These are phyloP conservation scores for Philaethria dido DNA, from an alignment of 2,888 invertebrate genomes.

Conservation along the genomic window DNA sequence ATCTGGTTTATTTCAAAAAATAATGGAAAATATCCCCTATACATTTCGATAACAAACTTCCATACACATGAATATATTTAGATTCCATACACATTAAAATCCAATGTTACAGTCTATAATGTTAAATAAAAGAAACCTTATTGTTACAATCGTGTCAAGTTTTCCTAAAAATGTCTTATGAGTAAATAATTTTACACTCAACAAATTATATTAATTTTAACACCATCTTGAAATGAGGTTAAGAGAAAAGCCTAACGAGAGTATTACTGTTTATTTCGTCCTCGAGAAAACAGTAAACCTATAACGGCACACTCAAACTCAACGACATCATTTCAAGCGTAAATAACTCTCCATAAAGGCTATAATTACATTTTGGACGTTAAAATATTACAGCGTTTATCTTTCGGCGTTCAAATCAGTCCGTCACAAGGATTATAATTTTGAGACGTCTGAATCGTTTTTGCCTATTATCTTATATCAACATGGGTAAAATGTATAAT, in stretches of 20 bases:
- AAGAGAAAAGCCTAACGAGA: conserved; percentile 21
- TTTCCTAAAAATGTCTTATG: neutral
- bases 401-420: conserved; percentile 15
- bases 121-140: neutral
- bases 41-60: too few species aligned
- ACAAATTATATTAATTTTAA: conserved; percentile 4
- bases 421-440: conserved; percentile 10
- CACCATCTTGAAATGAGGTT: conserved; percentile 21
- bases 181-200: neutral
- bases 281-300: conserved; percentile 35
- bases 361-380: conserved; percentile 37
- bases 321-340: conserved; percentile 37
- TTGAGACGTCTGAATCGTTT: neutral
- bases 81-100: neutral
- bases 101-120: neutral
- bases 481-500: too few species aligned
- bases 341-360: conserved; percentile 39
- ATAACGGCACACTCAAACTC: conserved; percentile 34
- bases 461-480: neutral
- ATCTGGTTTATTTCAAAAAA: neutral
- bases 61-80: too few species aligned
- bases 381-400: conserved; percentile 36
- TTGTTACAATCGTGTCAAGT: neutral
- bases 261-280: conserved; percentile 36
- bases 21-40: too few species aligned